Base-by-base conservation (phyloP, 2,888 invertebrate species). In the Villa cingulata region DNA sequence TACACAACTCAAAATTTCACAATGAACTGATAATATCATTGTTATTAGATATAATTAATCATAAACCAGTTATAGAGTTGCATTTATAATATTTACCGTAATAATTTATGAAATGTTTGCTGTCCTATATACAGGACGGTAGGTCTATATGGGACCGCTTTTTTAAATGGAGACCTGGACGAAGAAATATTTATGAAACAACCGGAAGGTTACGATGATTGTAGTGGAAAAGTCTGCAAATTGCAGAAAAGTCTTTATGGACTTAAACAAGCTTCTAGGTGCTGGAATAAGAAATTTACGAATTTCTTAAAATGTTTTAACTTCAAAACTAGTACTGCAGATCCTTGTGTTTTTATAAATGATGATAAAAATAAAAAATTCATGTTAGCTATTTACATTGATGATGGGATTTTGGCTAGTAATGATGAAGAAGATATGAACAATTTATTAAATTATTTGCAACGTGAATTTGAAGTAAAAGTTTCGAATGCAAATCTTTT, bases 281-380 rank as follows among this genome's bases (percentile, higher is more conserved):
- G 51, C 41, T 58, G 57, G 56, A 58, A 58, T 36, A 20, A 46
- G 37, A 56, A 52, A 46, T 55, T 60, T 39, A 52, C 49, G 14
- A 29, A 51, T n/a, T 55, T 58, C 23, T 36, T 59, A 17, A 29
- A 55, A 48, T 29, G 54, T 57, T 51, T 37, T 37, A 51, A 52
- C 16, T 51, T 59, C 19, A 51, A 51, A 43, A 45, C 54, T 40
- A 55, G 54, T 45, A 40, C 45, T 18, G 51, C 52, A n/a, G 62
- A 61, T 52, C 52, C 55, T 15, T 59, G 61, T 48, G 55, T 61
- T 12, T 61, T n/a, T n/a, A n/a, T n/a, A n/a, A n/a, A n/a, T n/a
- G n/a, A n/a, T n/a, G n/a, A n/a, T n/a, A n/a, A n/a, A 56, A n/a
- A 20, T 48, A 27, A 46, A 48, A 15, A 23, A 50, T 38, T 56